Percentiles rank a stretch among this genome's conserved stretches.
Evolutionary conservation across 2,113 vertebrate genomes (phyloP).

Genomic region (Nicator chloris): DNA sequence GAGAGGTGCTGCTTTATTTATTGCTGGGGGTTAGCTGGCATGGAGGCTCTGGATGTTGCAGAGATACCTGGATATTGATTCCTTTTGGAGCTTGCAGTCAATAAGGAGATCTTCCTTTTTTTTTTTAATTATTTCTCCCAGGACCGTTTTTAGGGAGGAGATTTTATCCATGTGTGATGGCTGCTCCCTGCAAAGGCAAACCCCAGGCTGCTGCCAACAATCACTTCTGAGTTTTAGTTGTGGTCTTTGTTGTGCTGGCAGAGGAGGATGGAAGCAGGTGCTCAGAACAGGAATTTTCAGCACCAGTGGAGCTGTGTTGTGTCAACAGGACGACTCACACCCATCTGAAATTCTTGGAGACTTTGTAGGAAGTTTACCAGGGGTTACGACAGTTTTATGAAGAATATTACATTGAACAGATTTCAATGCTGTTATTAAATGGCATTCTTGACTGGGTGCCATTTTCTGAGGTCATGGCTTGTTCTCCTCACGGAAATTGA

Average conservation of each 20-base stretch:
- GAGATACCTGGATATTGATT: background rate
- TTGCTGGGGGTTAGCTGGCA: background rate
- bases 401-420: conserved; percentile 8
- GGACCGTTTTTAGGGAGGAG: background rate
- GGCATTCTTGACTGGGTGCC: background rate
- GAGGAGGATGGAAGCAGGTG: background rate
- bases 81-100: background rate
- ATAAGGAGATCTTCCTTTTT: background rate
- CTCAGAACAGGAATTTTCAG: background rate
- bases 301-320: background rate
- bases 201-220: background rate
- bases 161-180: background rate
- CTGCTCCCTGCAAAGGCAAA: background rate
- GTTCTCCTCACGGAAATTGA: conserved; percentile 13
- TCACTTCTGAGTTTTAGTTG: background rate
- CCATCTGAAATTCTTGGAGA: background rate
- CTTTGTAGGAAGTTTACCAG: background rate
- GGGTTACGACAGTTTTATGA: conserved; percentile 8
- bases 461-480: background rate
- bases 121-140: background rate
- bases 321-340: background rate
- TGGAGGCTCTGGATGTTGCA: background rate
- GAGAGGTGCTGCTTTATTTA: background rate
- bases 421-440: conserved; percentile 10
- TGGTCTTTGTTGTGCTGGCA: background rate